Evolutionary conservation across 2,797 vertebrate species (phyloP).

Genomic region (Gymnocypris eckloni): DNA sequence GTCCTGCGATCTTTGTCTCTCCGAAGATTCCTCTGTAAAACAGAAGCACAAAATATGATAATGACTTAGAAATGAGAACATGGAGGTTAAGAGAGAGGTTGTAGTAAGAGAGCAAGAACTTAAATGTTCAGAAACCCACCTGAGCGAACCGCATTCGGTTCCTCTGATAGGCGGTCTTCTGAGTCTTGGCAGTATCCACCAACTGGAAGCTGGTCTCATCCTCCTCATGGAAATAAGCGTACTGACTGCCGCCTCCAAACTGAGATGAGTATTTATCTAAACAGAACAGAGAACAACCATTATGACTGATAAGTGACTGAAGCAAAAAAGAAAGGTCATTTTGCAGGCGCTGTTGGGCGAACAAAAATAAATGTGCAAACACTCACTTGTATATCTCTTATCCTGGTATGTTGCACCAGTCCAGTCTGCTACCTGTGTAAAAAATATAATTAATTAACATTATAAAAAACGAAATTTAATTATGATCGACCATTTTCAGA

Average conservation of each 20-base stretch:
- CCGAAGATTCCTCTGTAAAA: conserved; percentile 90
- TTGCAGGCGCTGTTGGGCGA: neutral
- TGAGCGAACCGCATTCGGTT: conserved; percentile 98
- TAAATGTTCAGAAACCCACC: conserved; percentile 73
- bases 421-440: conserved; percentile 93
- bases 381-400: conserved; percentile 98
- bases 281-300: conserved; percentile 9
- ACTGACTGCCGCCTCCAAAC: conserved; percentile 97
- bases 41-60: neutral
- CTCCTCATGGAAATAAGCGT: conserved; percentile 98
- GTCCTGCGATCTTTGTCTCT: conserved; percentile 96
- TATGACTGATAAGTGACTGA: neutral
- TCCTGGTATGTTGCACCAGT: conserved; percentile 98
- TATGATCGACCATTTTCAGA: neutral
- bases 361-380: neutral
- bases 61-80: neutral
- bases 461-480: neutral
- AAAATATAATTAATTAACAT: neutral
- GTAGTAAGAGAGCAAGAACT: neutral
- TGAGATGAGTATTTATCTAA: conserved; percentile 98
- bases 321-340: neutral
- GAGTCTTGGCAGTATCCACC: conserved; percentile 95
- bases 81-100: neutral
- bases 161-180: conserved; percentile 98
- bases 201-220: conserved; percentile 98